Percentiles rank a stretch among this genome's conserved stretches.
Conservation (phyloP, 35 echinoderm and acorn worm genomes). For the Chiridota heheva region DNA sequence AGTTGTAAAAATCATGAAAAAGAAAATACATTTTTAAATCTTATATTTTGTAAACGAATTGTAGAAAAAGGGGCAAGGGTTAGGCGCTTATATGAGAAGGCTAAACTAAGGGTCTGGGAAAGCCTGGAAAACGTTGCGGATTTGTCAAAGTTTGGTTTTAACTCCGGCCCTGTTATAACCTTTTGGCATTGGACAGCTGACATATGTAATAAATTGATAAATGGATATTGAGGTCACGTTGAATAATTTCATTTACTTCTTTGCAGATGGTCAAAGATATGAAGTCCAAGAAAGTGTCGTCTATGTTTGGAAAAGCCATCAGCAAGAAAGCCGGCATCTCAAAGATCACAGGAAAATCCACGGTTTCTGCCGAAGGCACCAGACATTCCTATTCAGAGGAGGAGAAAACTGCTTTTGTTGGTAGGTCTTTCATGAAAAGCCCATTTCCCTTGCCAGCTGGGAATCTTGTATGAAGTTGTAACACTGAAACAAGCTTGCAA, state of each 20-base stretch:
- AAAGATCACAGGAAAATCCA: conserved; percentile 53
- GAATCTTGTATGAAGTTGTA: too few relatives aligned
- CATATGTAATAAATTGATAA: too few relatives aligned
- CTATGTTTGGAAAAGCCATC: conserved; percentile 23
- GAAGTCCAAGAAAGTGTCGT: neutral
- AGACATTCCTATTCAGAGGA: conserved; percentile 74
- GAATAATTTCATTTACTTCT: neutral
- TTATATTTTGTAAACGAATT: too few relatives aligned
- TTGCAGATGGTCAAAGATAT: conserved; percentile 38
- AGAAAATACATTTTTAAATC: too few relatives aligned
- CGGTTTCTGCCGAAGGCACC: conserved; percentile 59
- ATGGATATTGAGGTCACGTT: neutral
- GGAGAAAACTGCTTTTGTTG: conserved; percentile 79
- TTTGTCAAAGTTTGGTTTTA: too few relatives aligned
- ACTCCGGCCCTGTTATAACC: too few relatives aligned
- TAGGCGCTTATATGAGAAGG: too few relatives aligned
- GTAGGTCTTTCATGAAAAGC: conserved; percentile 44
- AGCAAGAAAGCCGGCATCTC: conserved; percentile 37
- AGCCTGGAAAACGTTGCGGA: too few relatives aligned
- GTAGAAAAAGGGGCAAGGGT: too few relatives aligned
- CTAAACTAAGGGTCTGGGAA: too few relatives aligned
- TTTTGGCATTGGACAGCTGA: too few relatives aligned
- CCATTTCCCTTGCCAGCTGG: neutral
- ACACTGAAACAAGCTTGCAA: neutral
- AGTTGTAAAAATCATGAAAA: too few relatives aligned